These are phyloP conservation scores for Larimichthys crocea DNA, from an alignment of 2,113 vertebrate species.

Conservation along the genomic window DNA sequence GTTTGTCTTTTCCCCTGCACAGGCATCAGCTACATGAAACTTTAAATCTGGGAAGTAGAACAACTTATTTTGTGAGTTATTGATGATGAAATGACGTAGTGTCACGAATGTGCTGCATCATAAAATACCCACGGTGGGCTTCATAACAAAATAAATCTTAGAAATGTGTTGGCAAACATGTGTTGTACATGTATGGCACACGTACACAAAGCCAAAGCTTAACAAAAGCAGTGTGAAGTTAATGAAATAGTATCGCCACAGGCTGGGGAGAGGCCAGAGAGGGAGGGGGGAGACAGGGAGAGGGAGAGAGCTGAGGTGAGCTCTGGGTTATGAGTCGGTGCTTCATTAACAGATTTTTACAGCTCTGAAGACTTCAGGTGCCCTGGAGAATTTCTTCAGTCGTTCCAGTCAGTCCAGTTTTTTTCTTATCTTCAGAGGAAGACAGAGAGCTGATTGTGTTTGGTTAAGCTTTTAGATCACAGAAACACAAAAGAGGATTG, in stretches of 20 bases:
- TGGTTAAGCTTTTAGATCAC: neutral
- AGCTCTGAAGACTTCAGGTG: slow-evolving; percentile 26
- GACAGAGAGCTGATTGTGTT: neutral
- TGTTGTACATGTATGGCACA: slow-evolving; percentile 13
- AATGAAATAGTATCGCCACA: slow-evolving; percentile 1
- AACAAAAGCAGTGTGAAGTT: slow-evolving; percentile 49
- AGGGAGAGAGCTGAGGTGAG: slow-evolving; percentile 21
- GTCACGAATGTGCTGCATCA: neutral
- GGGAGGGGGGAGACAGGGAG: slow-evolving; percentile 18
- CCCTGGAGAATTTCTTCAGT: neutral
- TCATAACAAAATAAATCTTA: neutral
- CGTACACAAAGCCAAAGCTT: neutral
- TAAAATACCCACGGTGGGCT: neutral
- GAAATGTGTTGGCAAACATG: slow-evolving; percentile 11
- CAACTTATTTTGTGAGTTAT: neutral
- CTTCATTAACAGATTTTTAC: slow-evolving; percentile 77
- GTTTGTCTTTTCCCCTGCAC: neutral
- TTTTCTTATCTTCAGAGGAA: neutral
- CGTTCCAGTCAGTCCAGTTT: slow-evolving; percentile 64
- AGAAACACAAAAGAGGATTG: neutral
- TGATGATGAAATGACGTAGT: neutral
- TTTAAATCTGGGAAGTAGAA: neutral
- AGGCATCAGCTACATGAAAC: neutral
- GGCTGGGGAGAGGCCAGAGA: slow-evolving; percentile 54
- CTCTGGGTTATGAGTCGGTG: slow-evolving; percentile 40